These are phyloP conservation scores for Idaea aversata DNA, from an alignment of 2,888 invertebrate species.

Conservation along the genomic window DNA sequence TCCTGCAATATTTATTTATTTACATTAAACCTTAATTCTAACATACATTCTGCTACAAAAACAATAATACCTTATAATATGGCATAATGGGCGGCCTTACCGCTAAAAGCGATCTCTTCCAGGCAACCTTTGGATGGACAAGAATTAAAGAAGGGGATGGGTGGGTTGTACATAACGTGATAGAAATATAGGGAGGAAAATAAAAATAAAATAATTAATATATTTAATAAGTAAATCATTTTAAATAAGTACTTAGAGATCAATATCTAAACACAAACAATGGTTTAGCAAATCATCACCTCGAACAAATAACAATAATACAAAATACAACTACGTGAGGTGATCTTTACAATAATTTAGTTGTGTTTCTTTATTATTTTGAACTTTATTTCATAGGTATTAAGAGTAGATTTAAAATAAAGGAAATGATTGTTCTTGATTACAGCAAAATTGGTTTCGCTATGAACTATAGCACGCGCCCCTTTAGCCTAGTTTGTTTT, in stretches of 20 bases:
- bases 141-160: no score
- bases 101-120: no score
- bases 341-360: slow-evolving; percentile 35
- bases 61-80: no score
- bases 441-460: slow-evolving; percentile 62
- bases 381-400: slow-evolving; percentile 13
- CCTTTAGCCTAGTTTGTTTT: slow-evolving; percentile 45
- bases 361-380: slow-evolving; percentile 19
- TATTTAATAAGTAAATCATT: not conserved
- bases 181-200: no score
- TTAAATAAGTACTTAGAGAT: slow-evolving; percentile 30
- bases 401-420: slow-evolving; percentile 26
- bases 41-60: no score
- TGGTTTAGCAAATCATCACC: slow-evolving; percentile 57
- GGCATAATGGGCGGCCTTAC: no score
- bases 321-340: slow-evolving; percentile 61
- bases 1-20: no score
- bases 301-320: slow-evolving; percentile 64
- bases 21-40: no score
- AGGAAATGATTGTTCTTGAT: slow-evolving; percentile 38
- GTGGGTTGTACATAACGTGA: no score
- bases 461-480: slow-evolving; percentile 59
- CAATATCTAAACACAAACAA: slow-evolving; percentile 38
- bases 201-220: no score
- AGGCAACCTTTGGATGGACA: no score